Evolutionary conservation across 2,113 vertebrate species (phyloP).

Genomic region (Zapus hudsonius): DNA sequence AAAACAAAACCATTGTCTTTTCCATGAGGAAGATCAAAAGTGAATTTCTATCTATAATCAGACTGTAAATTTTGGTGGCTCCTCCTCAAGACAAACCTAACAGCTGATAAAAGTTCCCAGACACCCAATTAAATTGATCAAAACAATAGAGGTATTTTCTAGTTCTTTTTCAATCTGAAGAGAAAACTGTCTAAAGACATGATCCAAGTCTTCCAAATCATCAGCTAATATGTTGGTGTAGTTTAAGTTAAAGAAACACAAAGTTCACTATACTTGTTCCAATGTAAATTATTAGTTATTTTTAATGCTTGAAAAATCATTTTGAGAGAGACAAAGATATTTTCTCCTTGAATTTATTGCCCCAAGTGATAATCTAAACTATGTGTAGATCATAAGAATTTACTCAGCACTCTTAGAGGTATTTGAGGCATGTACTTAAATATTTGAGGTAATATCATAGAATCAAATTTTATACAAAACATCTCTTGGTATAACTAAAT

Average conservation of each 20-base stretch:
- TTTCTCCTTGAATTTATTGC: constrained; percentile 26
- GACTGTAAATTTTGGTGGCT: constrained; percentile 45
- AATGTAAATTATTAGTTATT: constrained; percentile 26
- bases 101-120: constrained; percentile 54
- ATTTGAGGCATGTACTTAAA: constrained; percentile 34
- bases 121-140: constrained; percentile 58
- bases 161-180: neutral
- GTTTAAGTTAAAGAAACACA: constrained; percentile 56
- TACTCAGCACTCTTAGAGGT: neutral
- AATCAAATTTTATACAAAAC: constrained; percentile 23
- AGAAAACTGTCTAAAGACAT: neutral
- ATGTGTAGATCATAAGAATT: constrained; percentile 45
- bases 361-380: constrained; percentile 10
- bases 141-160: constrained; percentile 34
- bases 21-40: constrained; percentile 32
- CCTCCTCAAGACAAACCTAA: constrained; percentile 37
- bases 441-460: constrained; percentile 31
- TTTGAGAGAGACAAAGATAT: neutral
- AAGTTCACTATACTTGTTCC: neutral
- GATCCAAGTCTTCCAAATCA: constrained; percentile 49
- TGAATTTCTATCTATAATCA: constrained; percentile 22
- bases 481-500: constrained; percentile 51
- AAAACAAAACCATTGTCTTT: constrained; percentile 45
- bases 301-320: constrained; percentile 54
- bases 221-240: constrained; percentile 40